Evolutionary conservation across 2,797 vertebrate genomes (phyloP).

Genomic region (Gymnoscopelus braueri): DNA sequence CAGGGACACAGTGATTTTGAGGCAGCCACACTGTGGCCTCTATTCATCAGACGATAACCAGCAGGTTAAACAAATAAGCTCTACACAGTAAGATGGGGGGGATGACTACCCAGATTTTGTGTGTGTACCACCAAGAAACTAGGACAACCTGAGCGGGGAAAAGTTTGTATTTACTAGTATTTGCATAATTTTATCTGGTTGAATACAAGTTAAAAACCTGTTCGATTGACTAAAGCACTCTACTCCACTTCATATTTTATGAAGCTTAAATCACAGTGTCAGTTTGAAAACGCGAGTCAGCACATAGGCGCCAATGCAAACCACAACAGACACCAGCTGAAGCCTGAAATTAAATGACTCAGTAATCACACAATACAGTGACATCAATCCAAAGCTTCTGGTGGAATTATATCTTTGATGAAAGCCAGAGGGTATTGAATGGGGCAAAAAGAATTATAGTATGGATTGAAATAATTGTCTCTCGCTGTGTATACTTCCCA

Average conservation of each 20-base stretch:
- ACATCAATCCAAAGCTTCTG: slow-evolving; percentile 19
- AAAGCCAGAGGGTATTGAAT: slow-evolving; percentile 39
- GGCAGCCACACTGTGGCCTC: slow-evolving; percentile 4
- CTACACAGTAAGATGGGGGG: no score
- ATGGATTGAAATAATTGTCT: slow-evolving; percentile 56
- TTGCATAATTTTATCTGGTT: slow-evolving; percentile 15
- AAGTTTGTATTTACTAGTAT: background rate
- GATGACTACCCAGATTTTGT: no score
- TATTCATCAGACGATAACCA: background rate
- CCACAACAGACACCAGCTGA: slow-evolving; percentile 30
- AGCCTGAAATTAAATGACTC: slow-evolving; percentile 38
- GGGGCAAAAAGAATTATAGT: slow-evolving; percentile 33
- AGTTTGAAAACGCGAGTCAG: slow-evolving; percentile 37
- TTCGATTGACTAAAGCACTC: background rate
- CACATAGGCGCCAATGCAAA: slow-evolving; percentile 40
- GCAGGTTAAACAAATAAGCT: slow-evolving; percentile 26
- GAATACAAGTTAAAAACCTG: slow-evolving; percentile 23
- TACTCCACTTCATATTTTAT: slow-evolving; percentile 16
- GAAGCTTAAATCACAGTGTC: slow-evolving; percentile 17
- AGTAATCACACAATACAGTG: slow-evolving; percentile 39
- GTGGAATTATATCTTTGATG: slow-evolving; percentile 31
- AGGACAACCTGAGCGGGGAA: slow-evolving; percentile 4
- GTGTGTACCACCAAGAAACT: background rate
- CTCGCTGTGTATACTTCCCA: slow-evolving; percentile 35
- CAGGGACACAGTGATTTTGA: slow-evolving; percentile 20